Base-by-base conservation (phyloP, 1,140 invertebrate species). In the Pristionchus pacificus region DNA sequence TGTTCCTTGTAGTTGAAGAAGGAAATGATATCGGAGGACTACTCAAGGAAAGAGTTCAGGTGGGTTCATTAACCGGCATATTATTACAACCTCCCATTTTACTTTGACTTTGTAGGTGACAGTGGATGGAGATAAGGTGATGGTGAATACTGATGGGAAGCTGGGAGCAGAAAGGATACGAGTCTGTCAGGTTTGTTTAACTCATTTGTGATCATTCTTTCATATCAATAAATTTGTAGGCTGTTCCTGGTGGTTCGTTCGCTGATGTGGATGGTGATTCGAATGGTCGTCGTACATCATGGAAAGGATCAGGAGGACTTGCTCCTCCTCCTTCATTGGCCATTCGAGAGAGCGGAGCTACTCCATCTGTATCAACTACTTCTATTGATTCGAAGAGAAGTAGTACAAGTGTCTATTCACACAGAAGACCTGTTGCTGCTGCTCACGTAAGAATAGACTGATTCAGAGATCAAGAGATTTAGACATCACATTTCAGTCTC, bases 1-100 rank as follows among this genome's bases (percentile, higher is more conserved):
- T 25, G 24, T 60, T 68, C 24, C 65, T 68, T 25, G 49, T 68
- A n/a, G 49, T 68, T n/a, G 25, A n/a, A 13, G 28, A 60, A n/a
- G 14, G 19, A 15, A 38, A 61, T 25, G 65, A 62, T 27, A 30
- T 25, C 15, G 19, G 49, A 30, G 29, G 60, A 27, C 60, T 61
- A 24, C 60, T 61, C 60, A 61, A 49, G 38, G 60, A 27, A 6
- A 61, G 25, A 24, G 60, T 61, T 10, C 25, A 61, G 60, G 60
- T 61, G 29, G n/a, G 10, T 27, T 61, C 10, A 14, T 61, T 61
- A 13, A 6, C 38, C 19, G 6, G 38, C 6, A 49, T 49, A 49
- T 49, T 10, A 10, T 49, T 10, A 49, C 38, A 19, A 49, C 38
- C 38, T 6, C 38, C 6, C 19, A 49, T 49, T 49, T 49, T 49